Conservation (phyloP, 2,888 invertebrate genomes). For the Saturnia pavonia region DNA sequence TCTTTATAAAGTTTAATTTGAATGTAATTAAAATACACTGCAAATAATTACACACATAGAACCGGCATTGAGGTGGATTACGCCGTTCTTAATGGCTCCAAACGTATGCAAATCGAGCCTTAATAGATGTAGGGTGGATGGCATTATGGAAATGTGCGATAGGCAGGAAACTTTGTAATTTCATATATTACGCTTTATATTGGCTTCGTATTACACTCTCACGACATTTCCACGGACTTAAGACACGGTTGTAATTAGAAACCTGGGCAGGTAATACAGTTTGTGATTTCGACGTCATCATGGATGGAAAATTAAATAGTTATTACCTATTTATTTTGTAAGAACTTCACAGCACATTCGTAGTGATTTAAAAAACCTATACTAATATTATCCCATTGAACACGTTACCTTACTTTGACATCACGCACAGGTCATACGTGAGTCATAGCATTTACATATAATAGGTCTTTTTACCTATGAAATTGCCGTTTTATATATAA, state of each 20-base stretch:
- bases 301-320: too few species aligned
- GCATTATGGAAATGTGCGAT: constrained; percentile 33
- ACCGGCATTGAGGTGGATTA: constrained; percentile 31
- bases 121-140: constrained; percentile 23
- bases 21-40: constrained; percentile 30
- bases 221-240: constrained; percentile 14
- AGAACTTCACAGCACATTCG: too few species aligned
- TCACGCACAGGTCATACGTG: too few species aligned
- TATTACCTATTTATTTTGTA: too few species aligned
- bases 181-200: constrained; percentile 28
- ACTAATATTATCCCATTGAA: too few species aligned
- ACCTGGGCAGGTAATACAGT: background rate
- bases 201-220: constrained; percentile 13
- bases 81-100: constrained; percentile 34
- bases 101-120: constrained; percentile 38
- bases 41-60: constrained; percentile 39
- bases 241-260: constrained; percentile 2
- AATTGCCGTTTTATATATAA: too few species aligned
- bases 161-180: constrained; percentile 33
- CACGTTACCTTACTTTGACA: too few species aligned
- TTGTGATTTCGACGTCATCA: background rate
- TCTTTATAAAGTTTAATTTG: constrained; percentile 11
- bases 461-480: too few species aligned
- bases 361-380: too few species aligned
- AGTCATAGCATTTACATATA: too few species aligned